phyloP scores from a whole-genome alignment of 2,888 invertebrate genomes.

The Ellobium chinense region DNA sequence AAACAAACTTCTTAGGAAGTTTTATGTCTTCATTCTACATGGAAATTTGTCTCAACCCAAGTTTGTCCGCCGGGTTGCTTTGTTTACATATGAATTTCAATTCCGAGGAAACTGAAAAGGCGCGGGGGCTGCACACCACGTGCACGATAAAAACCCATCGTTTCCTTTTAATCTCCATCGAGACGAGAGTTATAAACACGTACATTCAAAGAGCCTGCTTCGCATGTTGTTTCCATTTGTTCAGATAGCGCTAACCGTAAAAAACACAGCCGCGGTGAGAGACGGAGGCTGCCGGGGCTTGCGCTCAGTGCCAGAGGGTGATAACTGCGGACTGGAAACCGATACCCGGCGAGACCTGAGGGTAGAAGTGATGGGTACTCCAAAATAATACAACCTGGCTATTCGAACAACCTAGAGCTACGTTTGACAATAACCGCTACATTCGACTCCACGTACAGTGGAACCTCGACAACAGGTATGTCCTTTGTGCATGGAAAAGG shows the following conservation, averaged over 20 bases:
- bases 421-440: no score
- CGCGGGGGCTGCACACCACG: neutral
- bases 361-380: no score
- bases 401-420: no score
- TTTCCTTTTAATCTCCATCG: conserved; percentile 21
- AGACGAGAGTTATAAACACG: conserved; percentile 9
- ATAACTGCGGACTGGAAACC: no score
- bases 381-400: no score
- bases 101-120: neutral
- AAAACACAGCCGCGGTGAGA: neutral
- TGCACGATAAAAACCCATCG: conserved; percentile 15
- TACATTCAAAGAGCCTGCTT: conserved; percentile 2
- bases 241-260: neutral
- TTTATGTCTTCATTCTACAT: no score
- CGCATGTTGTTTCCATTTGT: conserved; percentile 28
- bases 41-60: neutral
- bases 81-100: conserved; percentile 20
- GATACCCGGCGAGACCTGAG: no score
- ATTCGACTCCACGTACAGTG: no score
- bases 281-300: neutral
- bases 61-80: neutral
- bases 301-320: neutral
- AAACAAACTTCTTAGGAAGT: neutral
- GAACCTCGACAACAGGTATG: no score
- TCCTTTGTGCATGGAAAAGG: no score